phyloP scores from a whole-genome alignment of 64 coral and sea anemone species.

The Astreopora myriophthalma region DNA sequence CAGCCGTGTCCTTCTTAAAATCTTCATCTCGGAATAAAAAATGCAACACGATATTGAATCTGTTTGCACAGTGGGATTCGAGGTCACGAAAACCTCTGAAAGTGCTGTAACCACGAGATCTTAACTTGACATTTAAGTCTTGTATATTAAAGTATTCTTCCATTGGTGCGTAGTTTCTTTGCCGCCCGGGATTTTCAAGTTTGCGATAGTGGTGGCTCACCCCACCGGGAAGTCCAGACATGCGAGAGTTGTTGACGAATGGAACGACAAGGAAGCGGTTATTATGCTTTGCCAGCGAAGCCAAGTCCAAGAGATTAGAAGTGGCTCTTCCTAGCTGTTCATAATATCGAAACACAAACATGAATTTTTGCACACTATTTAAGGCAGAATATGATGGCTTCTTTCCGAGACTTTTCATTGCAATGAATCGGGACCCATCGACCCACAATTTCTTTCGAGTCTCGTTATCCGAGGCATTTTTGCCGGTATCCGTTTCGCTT shows the following conservation, averaged over 20 bases:
- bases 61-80: constrained; percentile 67
- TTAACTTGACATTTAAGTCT: constrained; percentile 73
- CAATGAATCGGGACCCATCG: neutral
- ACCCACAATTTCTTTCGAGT: neutral
- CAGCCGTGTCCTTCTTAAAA: constrained; percentile 57
- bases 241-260: constrained; percentile 97
- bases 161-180: constrained; percentile 67
- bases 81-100: constrained; percentile 78
- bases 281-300: constrained; percentile 81
- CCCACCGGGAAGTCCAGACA: constrained; percentile 83
- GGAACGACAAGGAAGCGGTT: constrained; percentile 80
- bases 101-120: constrained; percentile 79
- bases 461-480: neutral
- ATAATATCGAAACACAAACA: constrained; percentile 99
- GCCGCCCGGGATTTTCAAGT: neutral
- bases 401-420: neutral
- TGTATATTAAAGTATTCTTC: constrained; percentile 75
- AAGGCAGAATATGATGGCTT: neutral
- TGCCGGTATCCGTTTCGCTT: neutral
- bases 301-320: constrained; percentile 81
- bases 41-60: constrained; percentile 95
- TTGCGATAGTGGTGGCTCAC: constrained; percentile 84
- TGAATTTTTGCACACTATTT: constrained; percentile 65
- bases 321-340: constrained; percentile 96
- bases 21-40: constrained; percentile 78